These are phyloP conservation scores for Phacellophora camtschatica DNA, from an alignment of 30 jellyfish, hydroid and myxozoan species.

Conservation along the genomic window DNA sequence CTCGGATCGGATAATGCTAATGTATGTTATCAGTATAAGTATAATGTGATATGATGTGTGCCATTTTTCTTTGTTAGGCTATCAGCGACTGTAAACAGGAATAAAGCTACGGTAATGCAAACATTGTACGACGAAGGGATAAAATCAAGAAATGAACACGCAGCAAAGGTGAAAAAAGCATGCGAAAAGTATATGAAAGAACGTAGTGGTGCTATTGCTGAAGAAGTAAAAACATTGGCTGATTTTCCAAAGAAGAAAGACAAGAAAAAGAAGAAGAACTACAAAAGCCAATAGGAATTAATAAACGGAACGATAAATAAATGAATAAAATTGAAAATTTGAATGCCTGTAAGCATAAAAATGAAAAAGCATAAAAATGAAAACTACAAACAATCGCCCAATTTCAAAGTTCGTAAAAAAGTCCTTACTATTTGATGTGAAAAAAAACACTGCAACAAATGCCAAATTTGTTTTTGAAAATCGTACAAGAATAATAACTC, in stretches of 20 bases:
- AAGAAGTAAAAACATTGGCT: slow-evolving; percentile 14
- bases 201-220: slow-evolving; percentile 47
- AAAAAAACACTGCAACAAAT: too few species aligned
- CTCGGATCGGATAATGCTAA: too few species aligned
- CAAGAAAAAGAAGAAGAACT: slow-evolving; percentile 32
- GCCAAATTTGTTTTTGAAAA: too few species aligned
- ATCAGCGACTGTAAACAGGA: background rate
- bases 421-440: too few species aligned
- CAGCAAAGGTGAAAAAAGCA: slow-evolving; percentile 25
- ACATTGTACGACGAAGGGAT: slow-evolving; percentile 37
- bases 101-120: slow-evolving; percentile 41
- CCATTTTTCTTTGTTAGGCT: slow-evolving; percentile 19
- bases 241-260: slow-evolving; percentile 49
- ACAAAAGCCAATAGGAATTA: background rate
- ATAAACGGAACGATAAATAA: background rate
- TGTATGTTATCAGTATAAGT: too few species aligned
- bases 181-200: slow-evolving; percentile 44
- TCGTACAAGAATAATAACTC: too few species aligned
- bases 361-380: too few species aligned
- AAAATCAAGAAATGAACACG: slow-evolving; percentile 30
- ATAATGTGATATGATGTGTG: too few species aligned
- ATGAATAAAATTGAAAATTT: background rate
- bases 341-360: too few species aligned
- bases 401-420: too few species aligned
- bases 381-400: too few species aligned